Percentiles rank a stretch among this genome's conserved stretches.
Evolutionary conservation across 2,888 invertebrate genomes (phyloP).

Genomic region (Trichopria drosophilae): DNA sequence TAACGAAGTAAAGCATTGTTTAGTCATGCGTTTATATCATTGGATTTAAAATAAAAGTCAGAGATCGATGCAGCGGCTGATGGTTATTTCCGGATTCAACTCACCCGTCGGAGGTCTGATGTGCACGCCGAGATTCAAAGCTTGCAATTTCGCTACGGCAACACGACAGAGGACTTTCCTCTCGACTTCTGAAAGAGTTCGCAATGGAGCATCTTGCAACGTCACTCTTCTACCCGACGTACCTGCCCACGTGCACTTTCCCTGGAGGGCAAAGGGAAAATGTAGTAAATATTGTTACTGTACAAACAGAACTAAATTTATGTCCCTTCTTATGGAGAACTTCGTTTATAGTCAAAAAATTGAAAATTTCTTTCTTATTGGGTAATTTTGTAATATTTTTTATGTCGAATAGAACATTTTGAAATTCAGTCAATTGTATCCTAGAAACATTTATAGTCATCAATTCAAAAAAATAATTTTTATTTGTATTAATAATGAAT

Average conservation of each 20-base stretch:
- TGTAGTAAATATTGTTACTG: slow-evolving; percentile 8
- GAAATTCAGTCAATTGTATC: too few species aligned
- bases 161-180: slow-evolving; percentile 80
- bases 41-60: too few species aligned
- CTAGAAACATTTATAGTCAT: too few species aligned
- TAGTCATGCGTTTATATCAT: too few species aligned
- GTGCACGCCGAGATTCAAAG: slow-evolving; percentile 79
- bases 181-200: slow-evolving; percentile 78
- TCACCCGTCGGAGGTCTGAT: slow-evolving; percentile 82
- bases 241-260: slow-evolving; percentile 79
- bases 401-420: too few species aligned
- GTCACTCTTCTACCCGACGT: slow-evolving; percentile 70
- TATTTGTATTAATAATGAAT: too few species aligned
- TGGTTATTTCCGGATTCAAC: too few species aligned
- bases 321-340: background rate
- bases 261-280: slow-evolving; percentile 62
- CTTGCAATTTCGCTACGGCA: slow-evolving; percentile 82
- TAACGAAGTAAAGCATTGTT: too few species aligned
- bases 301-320: background rate
- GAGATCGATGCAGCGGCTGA: too few species aligned
- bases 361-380: background rate
- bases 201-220: slow-evolving; percentile 71
- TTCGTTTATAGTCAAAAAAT: slow-evolving; percentile 13
- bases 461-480: too few species aligned
- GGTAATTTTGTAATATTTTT: background rate